Evolutionary conservation across 2,888 invertebrate species (phyloP), one percentile per base, ranked within the genome.

Genomic region (Leptopterna dolabrata): DNA sequence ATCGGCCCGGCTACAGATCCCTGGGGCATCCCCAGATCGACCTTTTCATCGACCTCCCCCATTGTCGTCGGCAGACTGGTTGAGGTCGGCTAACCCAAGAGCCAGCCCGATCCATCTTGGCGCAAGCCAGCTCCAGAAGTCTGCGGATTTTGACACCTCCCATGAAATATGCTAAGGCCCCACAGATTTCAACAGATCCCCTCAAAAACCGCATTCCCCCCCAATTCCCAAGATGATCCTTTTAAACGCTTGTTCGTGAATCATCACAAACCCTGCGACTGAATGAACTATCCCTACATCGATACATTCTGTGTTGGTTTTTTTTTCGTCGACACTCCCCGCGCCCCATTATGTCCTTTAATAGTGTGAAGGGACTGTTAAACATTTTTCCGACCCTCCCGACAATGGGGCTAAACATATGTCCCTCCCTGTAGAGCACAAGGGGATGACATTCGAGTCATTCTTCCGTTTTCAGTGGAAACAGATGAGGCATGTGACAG

Each of bases 231-330:
- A 43, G 78, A 78, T 78, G 78, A 78, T 78, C 78, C 24, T 78
- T 27, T 78, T 78, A 78, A 78, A 78, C 41, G 78, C 78, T 27
- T 24, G 43, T 78, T 78, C 45, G 45, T 78, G 78, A 78, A 78
- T 78, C 78, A 78, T 78, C 78, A 19, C 43, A 3, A 43, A 36
- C 14, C 78, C 45, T 16, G 24, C 6, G 24, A 1, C 29, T 78
- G 78, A 78, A 78, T 78, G 78, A 78, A 78, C 36, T 36, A 36
- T 76, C 43, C 78, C 16, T 24, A 14, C 78, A 19, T 45, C 16
- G 45, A 24, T 45, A 36, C 27, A 24, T 27, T 71, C 29, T 71
- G n/a, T 71, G 71, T 3, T 14, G 1, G 11, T 71, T 78, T 78
- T 78, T 43, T 43, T 27, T 7, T 36, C 36, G 4, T 2, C 36